These are phyloP conservation scores for Cinara cedri DNA, from an alignment of 2,888 invertebrate species.

Conservation along the genomic window DNA sequence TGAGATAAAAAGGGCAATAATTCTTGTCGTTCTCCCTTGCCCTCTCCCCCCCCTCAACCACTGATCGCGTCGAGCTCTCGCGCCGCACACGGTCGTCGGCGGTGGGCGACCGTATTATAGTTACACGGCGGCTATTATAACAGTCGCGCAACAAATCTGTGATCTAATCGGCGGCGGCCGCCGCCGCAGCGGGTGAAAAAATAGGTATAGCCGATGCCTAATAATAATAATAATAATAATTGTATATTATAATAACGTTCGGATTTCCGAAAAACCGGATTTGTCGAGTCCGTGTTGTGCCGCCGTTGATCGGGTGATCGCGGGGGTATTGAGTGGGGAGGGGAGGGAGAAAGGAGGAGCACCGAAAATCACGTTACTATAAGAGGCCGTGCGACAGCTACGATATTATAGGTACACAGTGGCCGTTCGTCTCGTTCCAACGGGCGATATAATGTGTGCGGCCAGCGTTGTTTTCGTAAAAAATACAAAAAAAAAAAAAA, in stretches of 20 bases:
- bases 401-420: too few relatives aligned
- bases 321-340: constrained; percentile 20
- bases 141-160: constrained; percentile 22
- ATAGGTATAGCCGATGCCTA: not conserved
- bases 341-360: too few relatives aligned
- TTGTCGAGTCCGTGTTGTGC: not conserved
- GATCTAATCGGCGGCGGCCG: constrained; percentile 24
- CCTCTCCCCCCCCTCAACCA: constrained; percentile 7
- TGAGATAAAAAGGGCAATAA: constrained; percentile 57
- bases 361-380: too few relatives aligned
- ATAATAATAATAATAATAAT: constrained; percentile 14
- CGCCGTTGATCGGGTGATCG: not conserved
- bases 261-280: constrained; percentile 39
- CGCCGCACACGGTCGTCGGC: not conserved
- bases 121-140: too few relatives aligned
- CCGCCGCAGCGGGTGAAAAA: constrained; percentile 1
- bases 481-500: too few relatives aligned
- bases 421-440: too few relatives aligned
- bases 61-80: not conserved
- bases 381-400: too few relatives aligned
- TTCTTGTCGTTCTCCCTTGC: too few relatives aligned
- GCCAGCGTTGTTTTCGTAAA: too few relatives aligned
- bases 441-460: too few relatives aligned
- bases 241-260: not conserved
- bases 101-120: not conserved